Conservation (phyloP, 2,113 vertebrate genomes). For the human (Homo sapiens) region GRCh38 chr9:88540501-88541000, state of each 20-base stretch:
- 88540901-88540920: background rate
- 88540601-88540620: background rate
- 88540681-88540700: background rate
- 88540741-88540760: fast-evolving
- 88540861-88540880: too few relatives aligned
- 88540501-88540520: background rate
- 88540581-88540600: background rate
- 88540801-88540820: fast-evolving
- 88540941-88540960: background rate
- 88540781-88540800: fast-evolving
- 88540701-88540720: background rate
- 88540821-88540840: background rate
- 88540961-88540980: background rate
- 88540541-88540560: background rate
- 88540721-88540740: background rate
- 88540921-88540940: background rate
- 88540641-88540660: background rate
- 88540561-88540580: background rate
- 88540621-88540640: fast-evolving
- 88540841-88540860: background rate
- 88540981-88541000: background rate
- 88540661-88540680: background rate
- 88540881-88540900: background rate
- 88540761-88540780: background rate
- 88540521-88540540: background rate